These are phyloP conservation scores for Notodonta ziczac DNA, from an alignment of 2,888 invertebrate genomes.

Conservation along the genomic window DNA sequence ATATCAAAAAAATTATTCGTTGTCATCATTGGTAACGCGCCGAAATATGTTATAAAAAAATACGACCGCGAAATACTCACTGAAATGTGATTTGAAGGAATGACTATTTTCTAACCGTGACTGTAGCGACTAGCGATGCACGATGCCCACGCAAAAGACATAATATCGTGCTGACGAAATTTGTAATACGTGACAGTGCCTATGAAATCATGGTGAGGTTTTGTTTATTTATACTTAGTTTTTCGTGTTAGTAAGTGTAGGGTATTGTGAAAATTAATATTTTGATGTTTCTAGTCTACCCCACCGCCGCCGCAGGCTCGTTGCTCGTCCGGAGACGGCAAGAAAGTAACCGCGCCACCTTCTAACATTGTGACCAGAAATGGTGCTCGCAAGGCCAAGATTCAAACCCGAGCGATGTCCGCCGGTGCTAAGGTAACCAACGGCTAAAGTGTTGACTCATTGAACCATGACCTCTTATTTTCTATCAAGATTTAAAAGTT, in stretches of 20 bases:
- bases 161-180: not conserved
- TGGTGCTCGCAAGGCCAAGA: slow-evolving; percentile 86
- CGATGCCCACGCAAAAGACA: not conserved
- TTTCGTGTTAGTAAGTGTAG: slow-evolving; percentile 3
- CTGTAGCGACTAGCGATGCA: no score
- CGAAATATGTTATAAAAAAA: no score
- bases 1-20: no score
- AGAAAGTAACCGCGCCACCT: slow-evolving; percentile 66
- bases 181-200: not conserved
- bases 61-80: no score
- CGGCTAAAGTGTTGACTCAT: slow-evolving; percentile 26
- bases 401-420: slow-evolving; percentile 86
- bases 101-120: not conserved
- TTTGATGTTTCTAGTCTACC: slow-evolving; percentile 3
- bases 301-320: slow-evolving; percentile 57
- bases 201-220: slow-evolving; percentile 10
- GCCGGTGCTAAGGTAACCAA: slow-evolving; percentile 71
- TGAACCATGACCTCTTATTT: slow-evolving; percentile 13
- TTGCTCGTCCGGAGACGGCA: slow-evolving; percentile 63
- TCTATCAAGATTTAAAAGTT: not conserved
- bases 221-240: slow-evolving; percentile 29
- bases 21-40: no score
- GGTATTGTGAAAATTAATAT: not conserved
- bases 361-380: slow-evolving; percentile 84
- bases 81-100: no score